These are phyloP conservation scores for Hydrolagus colliei DNA, from an alignment of 2,797 vertebrate species.

Conservation along the genomic window DNA sequence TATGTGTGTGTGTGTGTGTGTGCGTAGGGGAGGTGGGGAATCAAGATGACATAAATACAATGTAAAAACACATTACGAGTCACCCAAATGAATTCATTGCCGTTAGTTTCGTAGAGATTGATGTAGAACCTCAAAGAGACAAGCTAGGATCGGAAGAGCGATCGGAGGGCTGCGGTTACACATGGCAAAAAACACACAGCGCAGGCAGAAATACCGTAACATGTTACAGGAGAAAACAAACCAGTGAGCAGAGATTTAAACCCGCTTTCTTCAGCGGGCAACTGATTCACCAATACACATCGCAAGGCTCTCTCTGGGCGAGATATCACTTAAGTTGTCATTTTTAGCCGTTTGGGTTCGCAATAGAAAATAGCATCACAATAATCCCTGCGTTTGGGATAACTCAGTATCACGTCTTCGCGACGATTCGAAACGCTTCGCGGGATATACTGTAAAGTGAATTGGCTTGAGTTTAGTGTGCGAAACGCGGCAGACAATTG, in stretches of 20 bases:
- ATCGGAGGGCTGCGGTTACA: slow-evolving; percentile 1
- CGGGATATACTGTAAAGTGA: too few relatives aligned
- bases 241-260: not conserved
- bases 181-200: not conserved
- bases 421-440: too few relatives aligned
- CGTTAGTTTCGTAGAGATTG: not conserved
- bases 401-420: too few relatives aligned
- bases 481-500: too few relatives aligned
- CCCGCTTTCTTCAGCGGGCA: slow-evolving; percentile 2
- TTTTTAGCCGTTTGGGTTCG: slow-evolving; percentile 1
- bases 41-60: not conserved
- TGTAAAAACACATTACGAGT: not conserved
- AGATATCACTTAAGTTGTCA: not conserved
- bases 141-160: not conserved
- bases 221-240: not conserved
- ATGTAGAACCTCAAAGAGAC: not conserved
- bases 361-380: too few relatives aligned
- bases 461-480: too few relatives aligned
- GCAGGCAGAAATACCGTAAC: not conserved
- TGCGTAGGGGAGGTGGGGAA: too few relatives aligned
- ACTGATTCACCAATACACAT: not conserved
- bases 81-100: not conserved
- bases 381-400: too few relatives aligned
- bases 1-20: too few relatives aligned
- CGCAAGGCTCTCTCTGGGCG: not conserved